These are phyloP conservation scores for Fistularia commersonii DNA, from an alignment of 2,797 vertebrate species.

Conservation along the genomic window DNA sequence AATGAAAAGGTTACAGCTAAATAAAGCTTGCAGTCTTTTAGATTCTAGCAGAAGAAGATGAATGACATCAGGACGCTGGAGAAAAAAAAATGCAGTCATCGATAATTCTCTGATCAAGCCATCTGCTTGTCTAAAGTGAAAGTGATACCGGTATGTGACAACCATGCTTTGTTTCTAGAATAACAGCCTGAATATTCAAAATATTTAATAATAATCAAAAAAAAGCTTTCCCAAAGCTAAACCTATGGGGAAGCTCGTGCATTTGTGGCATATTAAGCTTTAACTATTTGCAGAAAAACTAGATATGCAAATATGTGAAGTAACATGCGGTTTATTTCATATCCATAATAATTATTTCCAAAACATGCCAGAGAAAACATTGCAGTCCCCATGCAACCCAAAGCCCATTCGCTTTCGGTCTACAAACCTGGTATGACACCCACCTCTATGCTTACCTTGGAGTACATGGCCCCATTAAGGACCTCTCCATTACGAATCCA, in stretches of 20 bases:
- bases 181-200: constrained; percentile 48
- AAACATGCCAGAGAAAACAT: not conserved
- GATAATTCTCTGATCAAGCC: constrained; percentile 45
- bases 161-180: constrained; percentile 39
- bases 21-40: constrained; percentile 7
- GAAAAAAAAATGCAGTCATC: constrained; percentile 28
- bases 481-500: constrained; percentile 93
- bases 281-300: constrained; percentile 24
- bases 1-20: not conserved
- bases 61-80: constrained; percentile 29
- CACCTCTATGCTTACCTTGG: constrained; percentile 86
- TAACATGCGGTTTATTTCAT: constrained; percentile 3
- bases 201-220: not conserved
- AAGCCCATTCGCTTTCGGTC: constrained; percentile 4
- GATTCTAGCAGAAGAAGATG: constrained; percentile 18
- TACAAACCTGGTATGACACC: constrained; percentile 53
- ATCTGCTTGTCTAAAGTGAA: constrained; percentile 66
- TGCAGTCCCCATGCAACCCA: not conserved
- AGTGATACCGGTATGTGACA: constrained; percentile 30
- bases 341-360: not conserved
- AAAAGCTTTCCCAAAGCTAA: constrained; percentile 42
- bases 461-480: constrained; percentile 94
- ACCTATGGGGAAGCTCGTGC: constrained; percentile 42
- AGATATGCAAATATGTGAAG: constrained; percentile 5
- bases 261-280: constrained; percentile 7